A percentile compares a stretch with the other conserved stretches of the same genome.
Conservation (phyloP, 2,888 invertebrate genomes). For the Parthenolecanium corni region DNA sequence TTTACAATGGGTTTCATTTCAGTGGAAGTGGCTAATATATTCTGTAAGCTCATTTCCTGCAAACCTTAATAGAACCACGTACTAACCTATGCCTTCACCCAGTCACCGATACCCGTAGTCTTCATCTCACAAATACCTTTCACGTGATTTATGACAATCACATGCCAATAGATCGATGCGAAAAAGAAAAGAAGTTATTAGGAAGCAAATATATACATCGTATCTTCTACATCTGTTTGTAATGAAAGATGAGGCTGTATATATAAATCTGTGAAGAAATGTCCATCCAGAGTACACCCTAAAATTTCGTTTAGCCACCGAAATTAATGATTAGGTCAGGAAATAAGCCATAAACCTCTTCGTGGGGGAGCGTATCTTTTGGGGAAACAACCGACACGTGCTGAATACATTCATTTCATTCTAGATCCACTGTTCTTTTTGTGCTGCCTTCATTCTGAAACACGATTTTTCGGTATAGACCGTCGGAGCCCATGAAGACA, state of each 20-base stretch:
- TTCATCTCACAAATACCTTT: no score
- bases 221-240: not conserved
- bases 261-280: not conserved
- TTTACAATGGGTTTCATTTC: no score
- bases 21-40: no score
- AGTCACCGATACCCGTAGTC: no score
- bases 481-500: no score
- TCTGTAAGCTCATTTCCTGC: no score
- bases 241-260: not conserved
- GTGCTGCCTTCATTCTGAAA: no score
- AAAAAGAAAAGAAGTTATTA: not conserved
- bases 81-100: no score
- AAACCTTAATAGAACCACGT: no score
- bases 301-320: not conserved
- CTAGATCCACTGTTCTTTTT: not conserved
- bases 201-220: not conserved
- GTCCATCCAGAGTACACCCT: not conserved
- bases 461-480: no score
- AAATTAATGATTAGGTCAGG: constrained; percentile 18
- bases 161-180: not conserved
- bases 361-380: constrained; percentile 13
- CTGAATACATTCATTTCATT: constrained; percentile 23
- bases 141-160: not conserved
- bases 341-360: constrained; percentile 25
- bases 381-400: constrained; percentile 23